Conservation (phyloP, 2,113 vertebrate genomes). For the Clarias batrachus region DNA sequence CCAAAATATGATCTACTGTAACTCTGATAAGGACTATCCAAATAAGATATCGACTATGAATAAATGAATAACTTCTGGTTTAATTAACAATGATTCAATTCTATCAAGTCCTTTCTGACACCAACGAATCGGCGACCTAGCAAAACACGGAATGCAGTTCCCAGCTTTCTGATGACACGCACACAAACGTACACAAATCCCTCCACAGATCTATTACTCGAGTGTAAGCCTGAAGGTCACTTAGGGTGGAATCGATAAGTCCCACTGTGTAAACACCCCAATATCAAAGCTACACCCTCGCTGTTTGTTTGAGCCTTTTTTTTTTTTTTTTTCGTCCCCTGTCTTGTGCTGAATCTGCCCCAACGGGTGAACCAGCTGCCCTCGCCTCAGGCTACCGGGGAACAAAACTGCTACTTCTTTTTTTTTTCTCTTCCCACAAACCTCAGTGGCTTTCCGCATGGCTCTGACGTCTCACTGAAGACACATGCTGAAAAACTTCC, state of each 20-base stretch:
- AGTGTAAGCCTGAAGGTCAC: slow-evolving; percentile 48
- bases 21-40: neutral
- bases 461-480: neutral
- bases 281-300: slow-evolving; percentile 31
- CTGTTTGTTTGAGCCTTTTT: slow-evolving; percentile 31
- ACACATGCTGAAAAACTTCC: neutral
- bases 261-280: slow-evolving; percentile 36
- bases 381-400: neutral
- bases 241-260: slow-evolving; percentile 50
- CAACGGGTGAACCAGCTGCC: neutral
- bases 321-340: neutral
- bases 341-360: slow-evolving; percentile 3
- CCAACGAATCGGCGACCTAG: neutral
- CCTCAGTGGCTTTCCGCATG: neutral
- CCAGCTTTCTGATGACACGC: neutral
- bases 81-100: neutral
- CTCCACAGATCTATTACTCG: slow-evolving; percentile 54
- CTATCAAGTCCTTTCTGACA: neutral
- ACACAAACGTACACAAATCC: slow-evolving; percentile 35
- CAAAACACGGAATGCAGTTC: neutral
- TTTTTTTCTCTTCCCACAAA: neutral
- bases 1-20: neutral
- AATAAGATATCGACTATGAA: neutral
- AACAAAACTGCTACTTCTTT: neutral
- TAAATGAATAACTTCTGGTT: neutral